Conservation (phyloP, 1,140 invertebrate species). For the Pantala flavescens region DNA sequence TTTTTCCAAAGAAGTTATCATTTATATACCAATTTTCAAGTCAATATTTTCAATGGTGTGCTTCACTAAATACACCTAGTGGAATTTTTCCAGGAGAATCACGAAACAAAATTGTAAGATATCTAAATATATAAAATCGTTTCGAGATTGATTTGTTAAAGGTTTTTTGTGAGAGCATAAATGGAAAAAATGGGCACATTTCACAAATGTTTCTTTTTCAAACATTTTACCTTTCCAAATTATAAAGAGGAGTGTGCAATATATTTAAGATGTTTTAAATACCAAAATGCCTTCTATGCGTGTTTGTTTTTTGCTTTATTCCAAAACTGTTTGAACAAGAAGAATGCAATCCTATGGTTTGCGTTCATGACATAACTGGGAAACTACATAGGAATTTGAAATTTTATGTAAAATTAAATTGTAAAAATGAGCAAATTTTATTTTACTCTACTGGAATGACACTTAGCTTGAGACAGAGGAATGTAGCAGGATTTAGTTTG, state of each 20-base stretch:
- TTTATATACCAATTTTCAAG: conserved; percentile 12
- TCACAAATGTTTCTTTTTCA: neutral
- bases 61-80: neutral
- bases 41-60: conserved; percentile 3
- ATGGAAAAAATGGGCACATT: conserved; percentile 1
- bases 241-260: conserved; percentile 6
- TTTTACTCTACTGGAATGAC: neutral
- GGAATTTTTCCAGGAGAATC: neutral
- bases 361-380: neutral
- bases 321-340: neutral
- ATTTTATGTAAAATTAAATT: neutral
- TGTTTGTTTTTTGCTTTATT: neutral
- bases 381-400: neutral
- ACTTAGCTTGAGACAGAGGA: neutral
- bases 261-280: conserved; percentile 11
- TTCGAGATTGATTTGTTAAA: conserved; percentile 4
- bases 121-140: neutral
- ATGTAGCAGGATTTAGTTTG: neutral
- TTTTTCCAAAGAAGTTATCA: conserved; percentile 11
- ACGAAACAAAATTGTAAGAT: neutral
- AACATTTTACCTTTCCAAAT: neutral
- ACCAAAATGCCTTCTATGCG: conserved; percentile 8
- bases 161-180: neutral
- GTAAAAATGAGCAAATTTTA: conserved; percentile 8
- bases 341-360: neutral